Evolutionary conservation across 1,140 invertebrate genomes (phyloP), one percentile per base, ranked within the genome.

Genomic region (Brachionus manjavacas): DNA sequence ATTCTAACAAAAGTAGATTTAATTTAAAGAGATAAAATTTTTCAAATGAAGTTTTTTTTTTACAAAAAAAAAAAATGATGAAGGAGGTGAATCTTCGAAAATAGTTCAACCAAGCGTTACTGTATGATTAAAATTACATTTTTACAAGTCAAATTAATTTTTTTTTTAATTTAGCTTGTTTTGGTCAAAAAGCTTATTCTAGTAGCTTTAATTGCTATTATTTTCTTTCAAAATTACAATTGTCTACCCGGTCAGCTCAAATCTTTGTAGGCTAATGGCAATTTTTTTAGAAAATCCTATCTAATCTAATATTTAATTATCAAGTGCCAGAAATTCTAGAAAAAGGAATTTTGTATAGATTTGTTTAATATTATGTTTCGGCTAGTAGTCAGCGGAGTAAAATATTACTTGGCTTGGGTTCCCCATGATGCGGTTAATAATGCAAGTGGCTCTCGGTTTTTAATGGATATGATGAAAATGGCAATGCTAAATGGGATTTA

Each of bases 391-490:
- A 89, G 94, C 49, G 91, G n/a, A 92, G 20, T 94, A 87, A 97
- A 97, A 90, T 98, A 98, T 91, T 98, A 98, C 90, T 95, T 96
- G 88, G 97, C 96, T 3, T 99, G 96, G 96, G 91, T 86, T 87
- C 85, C 86, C 89, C 95, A 94, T 8, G 96, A 98, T 89, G 94
- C 94, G 0, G 94, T 97, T 85, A 97, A 95, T 88, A 97, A 98
- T 89, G 94, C 95, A 87, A 94, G 94, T 8, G 96, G 96, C n/a
- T 1, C 91, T 98, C 85, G 96, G 96, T 11, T 97, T n/a, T 95
- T 88, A 94, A 93, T 87, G 95, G 95, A 0, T 95, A 93, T 86
- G 92, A 93, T 86, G 90, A 92, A 93, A 84, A 85, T 25, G 43
- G 72, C 20, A 94, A 94, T 35, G 86, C 89, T 1, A 89, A 89